Base-by-base conservation (phyloP, 2,888 invertebrate species). In the Agrotis segetum region DNA sequence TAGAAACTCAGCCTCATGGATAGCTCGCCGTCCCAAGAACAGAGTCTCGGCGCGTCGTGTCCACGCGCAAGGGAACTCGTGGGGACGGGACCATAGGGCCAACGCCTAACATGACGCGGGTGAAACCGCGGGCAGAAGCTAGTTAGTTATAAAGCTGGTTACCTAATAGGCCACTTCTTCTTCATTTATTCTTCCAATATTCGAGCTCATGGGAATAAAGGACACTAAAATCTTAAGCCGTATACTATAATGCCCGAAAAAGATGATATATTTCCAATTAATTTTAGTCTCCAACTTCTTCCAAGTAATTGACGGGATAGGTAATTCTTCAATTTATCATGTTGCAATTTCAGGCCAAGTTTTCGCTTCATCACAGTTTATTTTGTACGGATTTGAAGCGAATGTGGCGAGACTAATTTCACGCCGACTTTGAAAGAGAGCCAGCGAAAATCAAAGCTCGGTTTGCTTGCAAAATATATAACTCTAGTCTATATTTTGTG, bases 351-450 rank as follows among this genome's bases (percentile, higher is more conserved):
- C n/a, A n/a, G 21, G 49, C 62, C 40, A 66, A 74, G 64, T 82
- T 77, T 75, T 69, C 73, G 77, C 82, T 82, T 82, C 66, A 68
- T 74, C 60, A 71, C 78, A 81, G 84, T 88, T 87, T 86, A 87
- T 88, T 86, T 85, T 84, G 82, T 83, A 77, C 79, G 78, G 74
- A 82, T 82, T 85, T 81, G 77, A 76, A 87, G 83, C 82, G 84
- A 85, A 87, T 87, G 85, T 82, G 88, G 85, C 83, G 81, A 84
- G 82, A 86, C 87, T 91, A 90, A 92, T 91, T 91, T 91, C 86
- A 90, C 88, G 87, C 88, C 71, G 88, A 85, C 88, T 90, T 89
- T 90, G 79, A 90, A 88, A 88, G 86, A 86, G 88, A 88, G 83
- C 83, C 79, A 78, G 82, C 75, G 83, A 84, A 88, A 91, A 90